A percentile compares a stretch with the other conserved stretches of the same genome.
These are phyloP conservation scores for Neogobius melanostomus DNA, from an alignment of 2,113 vertebrate species.

Conservation along the genomic window DNA sequence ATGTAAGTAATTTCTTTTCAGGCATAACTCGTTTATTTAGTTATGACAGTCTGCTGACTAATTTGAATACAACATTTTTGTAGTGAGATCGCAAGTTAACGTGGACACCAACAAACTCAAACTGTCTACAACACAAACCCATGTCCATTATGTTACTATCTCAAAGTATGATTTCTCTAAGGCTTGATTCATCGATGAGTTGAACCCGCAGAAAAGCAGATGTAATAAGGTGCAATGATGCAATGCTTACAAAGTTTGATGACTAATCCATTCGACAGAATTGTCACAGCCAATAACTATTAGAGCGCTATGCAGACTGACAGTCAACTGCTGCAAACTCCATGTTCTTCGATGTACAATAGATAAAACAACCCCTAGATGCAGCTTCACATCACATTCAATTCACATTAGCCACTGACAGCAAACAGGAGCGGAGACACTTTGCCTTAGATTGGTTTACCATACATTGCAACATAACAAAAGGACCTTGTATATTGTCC, in stretches of 20 bases:
- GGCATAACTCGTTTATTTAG: no score
- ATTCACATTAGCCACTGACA: background rate
- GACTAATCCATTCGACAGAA: constrained; percentile 44
- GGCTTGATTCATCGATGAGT: background rate
- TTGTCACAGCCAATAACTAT: constrained; percentile 38
- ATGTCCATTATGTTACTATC: constrained; percentile 1
- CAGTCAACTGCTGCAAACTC: constrained; percentile 37
- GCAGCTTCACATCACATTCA: constrained; percentile 7
- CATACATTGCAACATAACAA: background rate
- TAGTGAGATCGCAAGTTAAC: background rate
- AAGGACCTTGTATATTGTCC: background rate
- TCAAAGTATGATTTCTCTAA: background rate
- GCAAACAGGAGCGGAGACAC: background rate
- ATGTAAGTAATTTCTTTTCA: no score
- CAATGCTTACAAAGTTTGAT: constrained; percentile 18
- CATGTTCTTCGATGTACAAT: constrained; percentile 8
- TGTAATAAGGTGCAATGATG: constrained; percentile 15
- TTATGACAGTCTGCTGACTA: no score
- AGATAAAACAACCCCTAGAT: constrained; percentile 3
- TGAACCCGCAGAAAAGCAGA: background rate
- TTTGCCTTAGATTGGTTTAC: background rate
- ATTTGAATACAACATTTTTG: no score
- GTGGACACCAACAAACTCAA: constrained; percentile 6
- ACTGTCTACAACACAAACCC: background rate
- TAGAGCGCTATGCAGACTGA: constrained; percentile 38